A percentile compares a stretch with the other conserved stretches of the same genome.
Conservation (phyloP, 2,888 invertebrate species). For the Mayetiola destructor region DNA sequence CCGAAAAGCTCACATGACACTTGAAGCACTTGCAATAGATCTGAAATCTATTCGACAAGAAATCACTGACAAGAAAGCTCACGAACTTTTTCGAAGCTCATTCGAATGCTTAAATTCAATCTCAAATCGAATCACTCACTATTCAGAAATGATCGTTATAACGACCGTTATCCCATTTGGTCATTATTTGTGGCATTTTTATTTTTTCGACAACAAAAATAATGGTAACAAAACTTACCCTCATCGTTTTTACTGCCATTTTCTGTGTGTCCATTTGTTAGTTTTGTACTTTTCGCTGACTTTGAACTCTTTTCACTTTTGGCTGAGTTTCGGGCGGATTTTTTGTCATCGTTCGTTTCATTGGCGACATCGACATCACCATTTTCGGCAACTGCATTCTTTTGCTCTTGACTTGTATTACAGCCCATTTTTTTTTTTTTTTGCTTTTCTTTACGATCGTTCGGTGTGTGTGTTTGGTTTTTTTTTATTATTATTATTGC, state of each 20-base stretch:
- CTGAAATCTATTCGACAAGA: too few relatives aligned
- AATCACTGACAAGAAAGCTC: too few relatives aligned
- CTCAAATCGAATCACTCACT: too few relatives aligned
- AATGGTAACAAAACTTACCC: neutral
- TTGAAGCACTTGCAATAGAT: too few relatives aligned
- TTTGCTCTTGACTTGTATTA: constrained; percentile 45
- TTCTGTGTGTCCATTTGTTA: neutral
- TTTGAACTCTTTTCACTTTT: neutral
- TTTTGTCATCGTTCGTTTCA: neutral
- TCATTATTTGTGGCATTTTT: too few relatives aligned
- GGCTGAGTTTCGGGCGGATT: constrained; percentile 1
- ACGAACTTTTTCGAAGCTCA: too few relatives aligned
- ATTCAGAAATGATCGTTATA: too few relatives aligned
- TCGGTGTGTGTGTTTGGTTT: neutral
- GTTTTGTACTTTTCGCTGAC: neutral
- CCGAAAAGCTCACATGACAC: too few relatives aligned
- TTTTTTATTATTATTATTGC: neutral
- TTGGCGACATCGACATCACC: neutral
- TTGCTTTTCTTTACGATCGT: neutral
- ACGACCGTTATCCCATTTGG: too few relatives aligned
- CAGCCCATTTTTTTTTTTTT: constrained; percentile 36
- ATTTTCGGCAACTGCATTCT: constrained; percentile 17
- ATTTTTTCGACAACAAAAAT: too few relatives aligned
- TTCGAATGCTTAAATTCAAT: too few relatives aligned
- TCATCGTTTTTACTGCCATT: neutral